Evolutionary conservation across 2,113 vertebrate species (phyloP), one percentile per base, ranked within the genome.

Genomic region (Microtus pennsylvanicus): DNA sequence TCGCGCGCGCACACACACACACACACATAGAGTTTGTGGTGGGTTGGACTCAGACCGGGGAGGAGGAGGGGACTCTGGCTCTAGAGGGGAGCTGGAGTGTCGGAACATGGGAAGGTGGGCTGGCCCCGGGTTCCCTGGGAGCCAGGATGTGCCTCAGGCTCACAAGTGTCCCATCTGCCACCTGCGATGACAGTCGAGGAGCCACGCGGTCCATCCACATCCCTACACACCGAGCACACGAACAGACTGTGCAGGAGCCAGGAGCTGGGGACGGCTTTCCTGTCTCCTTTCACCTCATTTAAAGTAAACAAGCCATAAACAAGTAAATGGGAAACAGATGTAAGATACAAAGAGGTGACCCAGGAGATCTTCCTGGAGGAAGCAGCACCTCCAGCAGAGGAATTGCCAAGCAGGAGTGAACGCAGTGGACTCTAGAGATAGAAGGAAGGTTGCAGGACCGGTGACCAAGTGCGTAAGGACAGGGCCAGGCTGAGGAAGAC

Each of bases 151-250:
- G 19, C 75, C 22, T 12, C 3, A 1, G 28, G 45, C 72, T 83
- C 76, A 16, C 30, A n/a, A 24, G 26, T 16, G 11, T 33, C 42
- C 88, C 30, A 33, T 72, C 6, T 81, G 45, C 33, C 22, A 77
- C 61, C 28, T 35, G 24, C 1, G 0, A 7, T 7, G 74, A 52
- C 11, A 78, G 22, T 45, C 85, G 70, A 5, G 78, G 8, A 47
- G 16, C 69, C 2, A 7, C 3, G 42, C 17, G 33, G 17, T 7
- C 33, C 35, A 8, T 50, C 63, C 6, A 14, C 13, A 30, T 47
- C 14, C 35, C 81, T 50, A 38, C 14, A 33, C 1, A 1, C 0
- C 0, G 1, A 69, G 45, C 76, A 30, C 45, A 1, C 3, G 2
- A 13, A 58, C 0, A 24, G 67, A 2, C 13, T 9, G 2, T 9